Conservation (phyloP, 2,888 invertebrate genomes). For the Cerceris ruficornis region DNA sequence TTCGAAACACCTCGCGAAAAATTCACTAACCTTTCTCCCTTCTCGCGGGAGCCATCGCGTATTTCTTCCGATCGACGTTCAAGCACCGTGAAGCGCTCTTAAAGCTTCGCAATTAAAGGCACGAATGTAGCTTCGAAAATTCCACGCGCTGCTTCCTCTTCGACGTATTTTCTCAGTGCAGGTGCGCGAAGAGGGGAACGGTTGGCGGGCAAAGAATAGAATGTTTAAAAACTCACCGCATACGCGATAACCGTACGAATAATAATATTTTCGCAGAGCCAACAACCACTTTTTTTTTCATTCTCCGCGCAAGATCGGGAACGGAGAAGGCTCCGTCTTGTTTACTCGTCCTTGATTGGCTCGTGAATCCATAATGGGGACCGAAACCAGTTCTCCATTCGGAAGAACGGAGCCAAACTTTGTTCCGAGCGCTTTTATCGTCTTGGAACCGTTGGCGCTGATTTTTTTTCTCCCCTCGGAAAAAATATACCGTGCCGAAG, state of each 20-base stretch:
- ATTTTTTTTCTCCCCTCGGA: neutral
- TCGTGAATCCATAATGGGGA: conserved; percentile 46
- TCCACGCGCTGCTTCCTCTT: too few species aligned
- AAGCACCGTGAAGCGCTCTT: too few species aligned
- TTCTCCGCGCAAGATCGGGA: conserved; percentile 25
- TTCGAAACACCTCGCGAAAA: conserved; percentile 14
- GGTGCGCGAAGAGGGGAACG: neutral
- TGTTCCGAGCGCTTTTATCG: conserved; percentile 35
- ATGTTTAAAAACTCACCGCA: too few species aligned
- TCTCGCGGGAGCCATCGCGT: too few species aligned
- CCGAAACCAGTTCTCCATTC: conserved; percentile 23
- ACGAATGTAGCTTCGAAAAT: too few species aligned
- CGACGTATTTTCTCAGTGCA: too few species aligned
- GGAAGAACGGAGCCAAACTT: conserved; percentile 35
- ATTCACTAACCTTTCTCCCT: neutral
- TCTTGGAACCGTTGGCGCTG: conserved; percentile 26
- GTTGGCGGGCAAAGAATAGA: neutral
- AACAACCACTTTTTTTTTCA: conserved; percentile 8
- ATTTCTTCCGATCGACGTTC: too few species aligned
- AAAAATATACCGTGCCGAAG: neutral
- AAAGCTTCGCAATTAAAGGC: too few species aligned
- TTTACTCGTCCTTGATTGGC: conserved; percentile 50
- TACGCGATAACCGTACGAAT: too few species aligned
- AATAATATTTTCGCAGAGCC: neutral
- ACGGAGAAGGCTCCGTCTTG: conserved; percentile 8